Evolutionary conservation across 2,113 vertebrate species (phyloP).

Genomic region (Leptobrachium ailaonicum): DNA sequence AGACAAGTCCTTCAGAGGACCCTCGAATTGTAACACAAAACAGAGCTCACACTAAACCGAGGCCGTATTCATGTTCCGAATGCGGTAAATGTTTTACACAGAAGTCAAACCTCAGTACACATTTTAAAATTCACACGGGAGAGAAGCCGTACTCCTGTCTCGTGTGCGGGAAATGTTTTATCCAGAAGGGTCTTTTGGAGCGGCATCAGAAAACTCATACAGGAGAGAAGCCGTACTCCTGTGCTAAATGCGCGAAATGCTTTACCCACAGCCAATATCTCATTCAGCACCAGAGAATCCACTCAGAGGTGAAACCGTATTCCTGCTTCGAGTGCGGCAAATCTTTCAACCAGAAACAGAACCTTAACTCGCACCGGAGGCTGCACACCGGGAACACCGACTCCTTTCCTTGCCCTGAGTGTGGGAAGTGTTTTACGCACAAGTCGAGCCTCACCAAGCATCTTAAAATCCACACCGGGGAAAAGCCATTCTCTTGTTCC

Average conservation of each 20-base stretch:
- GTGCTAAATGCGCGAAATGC: neutral
- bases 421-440: neutral
- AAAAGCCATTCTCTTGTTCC: neutral
- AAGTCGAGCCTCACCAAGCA: neutral
- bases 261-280: neutral
- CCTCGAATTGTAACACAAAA: neutral
- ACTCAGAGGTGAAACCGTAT: neutral
- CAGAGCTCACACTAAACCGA: neutral
- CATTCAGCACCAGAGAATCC: neutral
- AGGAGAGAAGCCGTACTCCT: neutral
- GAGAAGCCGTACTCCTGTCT: neutral
- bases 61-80: neutral
- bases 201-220: neutral
- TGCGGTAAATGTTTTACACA: conserved; percentile 6
- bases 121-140: conserved; percentile 9
- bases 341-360: neutral
- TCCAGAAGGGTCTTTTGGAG: neutral
- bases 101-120: neutral
- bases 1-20: too few relatives aligned
- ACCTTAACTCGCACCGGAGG: neutral
- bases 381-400: neutral
- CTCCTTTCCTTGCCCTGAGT: neutral
- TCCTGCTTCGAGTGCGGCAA: neutral
- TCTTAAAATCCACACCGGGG: neutral
- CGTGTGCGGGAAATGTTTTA: neutral